phyloP scores from a whole-genome alignment of 2,797 vertebrate genomes.

The Enteromius mattozi region DNA sequence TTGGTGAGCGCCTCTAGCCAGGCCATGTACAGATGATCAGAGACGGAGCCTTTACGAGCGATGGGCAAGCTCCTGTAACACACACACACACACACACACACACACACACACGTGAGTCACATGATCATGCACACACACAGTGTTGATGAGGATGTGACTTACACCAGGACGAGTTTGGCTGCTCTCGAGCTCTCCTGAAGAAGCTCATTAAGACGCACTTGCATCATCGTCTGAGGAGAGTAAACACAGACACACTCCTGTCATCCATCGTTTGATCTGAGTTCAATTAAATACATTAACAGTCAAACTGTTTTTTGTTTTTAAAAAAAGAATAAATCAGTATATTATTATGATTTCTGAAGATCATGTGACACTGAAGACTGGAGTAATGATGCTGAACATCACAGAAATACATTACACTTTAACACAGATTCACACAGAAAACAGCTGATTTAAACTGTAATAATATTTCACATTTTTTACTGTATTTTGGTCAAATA shows the following conservation, averaged over 20 bases:
- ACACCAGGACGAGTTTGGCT: conserved; percentile 94
- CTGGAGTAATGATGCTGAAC: no score
- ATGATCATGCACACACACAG: not conserved
- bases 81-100: conserved; percentile 52
- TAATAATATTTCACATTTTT: no score
- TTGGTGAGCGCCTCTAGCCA: conserved; percentile 94
- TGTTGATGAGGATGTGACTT: conserved; percentile 71
- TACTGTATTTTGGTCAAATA: no score
- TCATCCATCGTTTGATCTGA: no score
- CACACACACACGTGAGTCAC: conserved; percentile 8
- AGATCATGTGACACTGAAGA: no score
- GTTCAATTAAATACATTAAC: no score
- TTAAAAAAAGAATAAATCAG: no score
- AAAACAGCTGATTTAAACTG: no score
- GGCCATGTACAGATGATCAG: conserved; percentile 95
- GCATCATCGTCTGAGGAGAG: conserved; percentile 86
- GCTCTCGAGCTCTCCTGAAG: conserved; percentile 89
- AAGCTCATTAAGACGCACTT: conserved; percentile 93
- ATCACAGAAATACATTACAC: no score
- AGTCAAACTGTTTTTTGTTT: no score
- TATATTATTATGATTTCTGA: no score
- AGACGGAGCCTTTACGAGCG: conserved; percentile 91
- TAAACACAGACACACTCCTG: not conserved
- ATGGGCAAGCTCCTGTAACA: conserved; percentile 92
- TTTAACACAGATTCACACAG: no score